These are phyloP conservation scores for Gymnosoma rotundatum DNA, from an alignment of 2,888 invertebrate genomes.

Conservation along the genomic window DNA sequence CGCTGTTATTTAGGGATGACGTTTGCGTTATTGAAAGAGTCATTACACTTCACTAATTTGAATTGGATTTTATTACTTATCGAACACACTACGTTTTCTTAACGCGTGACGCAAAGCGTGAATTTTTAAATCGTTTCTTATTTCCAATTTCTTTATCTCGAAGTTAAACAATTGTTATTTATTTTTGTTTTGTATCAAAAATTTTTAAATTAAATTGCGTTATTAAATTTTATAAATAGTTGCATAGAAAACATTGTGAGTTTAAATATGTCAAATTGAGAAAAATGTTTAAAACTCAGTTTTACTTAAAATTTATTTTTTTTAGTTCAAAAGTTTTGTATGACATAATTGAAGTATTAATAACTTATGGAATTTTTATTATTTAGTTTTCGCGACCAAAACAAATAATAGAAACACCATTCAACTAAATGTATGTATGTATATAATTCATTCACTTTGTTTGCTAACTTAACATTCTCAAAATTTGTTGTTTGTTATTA, in stretches of 20 bases:
- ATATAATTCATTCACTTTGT: constrained; percentile 39
- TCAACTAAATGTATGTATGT: constrained; percentile 13
- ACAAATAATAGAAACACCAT: neutral
- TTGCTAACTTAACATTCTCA: constrained; percentile 16
- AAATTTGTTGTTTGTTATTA: no score
- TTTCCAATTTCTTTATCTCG: constrained; percentile 36
- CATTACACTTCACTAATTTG: no score
- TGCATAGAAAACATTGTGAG: neutral
- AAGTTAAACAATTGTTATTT: constrained; percentile 12
- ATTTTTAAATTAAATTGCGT: constrained; percentile 41
- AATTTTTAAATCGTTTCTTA: neutral
- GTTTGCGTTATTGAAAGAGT: no score
- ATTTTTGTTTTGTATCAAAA: neutral
- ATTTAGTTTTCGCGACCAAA: neutral
- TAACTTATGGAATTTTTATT: constrained; percentile 32
- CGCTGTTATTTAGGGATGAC: no score
- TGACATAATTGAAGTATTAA: constrained; percentile 20
- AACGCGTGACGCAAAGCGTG: no score
- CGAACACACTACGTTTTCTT: no score
- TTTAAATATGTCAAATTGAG: neutral
- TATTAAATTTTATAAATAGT: no score
- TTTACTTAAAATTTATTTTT: constrained; percentile 4
- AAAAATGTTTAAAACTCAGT: neutral
- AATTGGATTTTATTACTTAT: no score
- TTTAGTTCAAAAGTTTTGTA: constrained; percentile 1